Percentiles rank a stretch among this genome's conserved stretches.
Evolutionary conservation across 2,888 invertebrate species (phyloP).

Genomic region (Mayetiola destructor): DNA sequence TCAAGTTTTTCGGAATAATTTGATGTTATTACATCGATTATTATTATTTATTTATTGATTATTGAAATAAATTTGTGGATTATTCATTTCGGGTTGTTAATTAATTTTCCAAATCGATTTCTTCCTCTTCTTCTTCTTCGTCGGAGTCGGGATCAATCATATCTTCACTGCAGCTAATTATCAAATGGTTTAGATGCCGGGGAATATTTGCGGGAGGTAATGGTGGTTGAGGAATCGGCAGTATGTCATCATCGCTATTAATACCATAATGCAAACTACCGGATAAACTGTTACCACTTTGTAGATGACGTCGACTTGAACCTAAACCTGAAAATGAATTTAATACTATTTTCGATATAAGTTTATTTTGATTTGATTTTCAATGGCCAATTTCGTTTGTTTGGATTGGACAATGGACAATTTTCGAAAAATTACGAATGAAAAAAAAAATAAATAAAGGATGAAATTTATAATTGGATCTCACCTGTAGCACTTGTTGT

Average conservation of each 20-base stretch:
- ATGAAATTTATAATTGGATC: not conserved
- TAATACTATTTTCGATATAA: slow-evolving; percentile 6
- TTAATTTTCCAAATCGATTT: not conserved
- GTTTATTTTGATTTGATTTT: not conserved
- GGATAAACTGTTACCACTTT: slow-evolving; percentile 34
- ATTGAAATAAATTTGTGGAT: no score
- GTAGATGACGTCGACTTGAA: slow-evolving; percentile 35
- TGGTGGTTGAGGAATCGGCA: slow-evolving; percentile 36
- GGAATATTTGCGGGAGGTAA: slow-evolving; percentile 34
- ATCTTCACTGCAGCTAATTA: slow-evolving; percentile 26
- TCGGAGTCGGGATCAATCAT: slow-evolving; percentile 25
- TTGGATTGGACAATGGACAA: no score
- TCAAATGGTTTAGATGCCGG: slow-evolving; percentile 27
- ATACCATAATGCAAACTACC: slow-evolving; percentile 34
- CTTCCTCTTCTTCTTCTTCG: slow-evolving; percentile 20
- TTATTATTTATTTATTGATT: no score
- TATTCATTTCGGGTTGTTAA: no score
- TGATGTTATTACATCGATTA: no score
- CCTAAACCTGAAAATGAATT: slow-evolving; percentile 28
- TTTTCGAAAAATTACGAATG: no score
- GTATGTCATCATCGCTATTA: slow-evolving; percentile 30
- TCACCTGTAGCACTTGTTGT: slow-evolving; percentile 36
- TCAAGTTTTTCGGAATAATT: no score
- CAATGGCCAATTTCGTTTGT: not conserved
- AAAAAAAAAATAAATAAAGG: no score